A percentile compares a stretch with the other conserved stretches of the same genome.
Conservation (phyloP, 2,113 vertebrate species). For the Neolamprologus variostigma region DNA sequence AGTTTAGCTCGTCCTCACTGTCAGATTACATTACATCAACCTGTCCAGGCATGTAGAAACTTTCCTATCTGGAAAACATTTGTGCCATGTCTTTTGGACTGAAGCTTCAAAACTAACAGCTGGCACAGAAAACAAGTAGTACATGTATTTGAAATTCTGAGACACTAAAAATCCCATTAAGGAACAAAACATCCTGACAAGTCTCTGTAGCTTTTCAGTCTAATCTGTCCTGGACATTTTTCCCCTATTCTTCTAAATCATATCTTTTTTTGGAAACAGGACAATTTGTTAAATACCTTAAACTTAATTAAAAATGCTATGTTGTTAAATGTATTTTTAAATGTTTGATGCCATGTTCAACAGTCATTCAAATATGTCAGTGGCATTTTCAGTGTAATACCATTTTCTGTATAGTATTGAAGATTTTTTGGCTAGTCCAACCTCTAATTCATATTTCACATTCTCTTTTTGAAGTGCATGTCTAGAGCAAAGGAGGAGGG, state of each 20-base stretch:
- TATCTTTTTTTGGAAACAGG: not conserved
- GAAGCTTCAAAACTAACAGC: not conserved
- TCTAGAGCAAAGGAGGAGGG: not conserved
- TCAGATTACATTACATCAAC: conserved; percentile 39
- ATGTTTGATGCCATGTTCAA: not conserved
- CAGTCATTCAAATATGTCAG: not conserved
- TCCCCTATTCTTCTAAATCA: accelerated
- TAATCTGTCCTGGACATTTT: not conserved
- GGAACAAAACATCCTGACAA: not conserved
- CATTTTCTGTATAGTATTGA: not conserved
- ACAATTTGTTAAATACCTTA: not conserved
- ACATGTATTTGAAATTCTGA: not conserved
- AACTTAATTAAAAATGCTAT: not conserved
- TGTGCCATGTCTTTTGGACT: not conserved
- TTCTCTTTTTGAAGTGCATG: not conserved
- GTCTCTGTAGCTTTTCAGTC: not conserved
- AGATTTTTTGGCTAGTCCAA: too few relatives aligned
- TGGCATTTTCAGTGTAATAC: not conserved
- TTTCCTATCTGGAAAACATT: not conserved
- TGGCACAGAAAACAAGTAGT: not conserved
- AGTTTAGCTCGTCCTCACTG: conserved; percentile 28
- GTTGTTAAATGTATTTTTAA: not conserved
- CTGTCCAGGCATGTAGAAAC: not conserved
- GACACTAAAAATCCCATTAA: not conserved
- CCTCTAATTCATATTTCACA: not conserved